Conservation (phyloP, 2,888 invertebrate species). For the Tachina fera region DNA sequence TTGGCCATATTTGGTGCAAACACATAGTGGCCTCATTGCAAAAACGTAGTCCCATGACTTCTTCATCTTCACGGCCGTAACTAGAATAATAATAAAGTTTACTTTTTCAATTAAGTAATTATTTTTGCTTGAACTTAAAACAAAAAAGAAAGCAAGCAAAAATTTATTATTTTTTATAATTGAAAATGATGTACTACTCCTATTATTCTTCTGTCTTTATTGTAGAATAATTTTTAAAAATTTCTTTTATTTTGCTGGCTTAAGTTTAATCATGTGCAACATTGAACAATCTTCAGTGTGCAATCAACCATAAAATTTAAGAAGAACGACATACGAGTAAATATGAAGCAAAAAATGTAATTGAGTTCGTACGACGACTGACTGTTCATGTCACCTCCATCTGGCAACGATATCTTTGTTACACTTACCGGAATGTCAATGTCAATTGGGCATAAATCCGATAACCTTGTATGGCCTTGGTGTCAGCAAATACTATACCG, state of each 20-base stretch:
- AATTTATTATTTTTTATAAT: neutral
- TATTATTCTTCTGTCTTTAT: no score
- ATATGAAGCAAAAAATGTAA: neutral
- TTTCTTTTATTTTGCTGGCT: neutral
- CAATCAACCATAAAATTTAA: slow-evolving; percentile 11
- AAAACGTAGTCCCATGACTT: slow-evolving; percentile 98
- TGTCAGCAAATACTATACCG: slow-evolving; percentile 96
- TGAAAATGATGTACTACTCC: neutral
- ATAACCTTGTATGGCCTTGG: slow-evolving; percentile 90
- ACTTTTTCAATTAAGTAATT: no score
- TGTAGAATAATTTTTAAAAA: neutral
- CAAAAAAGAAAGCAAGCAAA: no score
- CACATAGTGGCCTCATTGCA: slow-evolving; percentile 98
- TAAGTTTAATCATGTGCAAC: slow-evolving; percentile 13
- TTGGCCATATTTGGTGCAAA: slow-evolving; percentile 92
- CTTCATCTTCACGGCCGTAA: slow-evolving; percentile 98
- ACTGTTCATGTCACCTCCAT: slow-evolving; percentile 82
- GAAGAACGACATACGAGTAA: neutral
- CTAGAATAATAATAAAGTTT: slow-evolving; percentile 80
- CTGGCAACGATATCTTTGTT: neutral
- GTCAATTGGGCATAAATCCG: slow-evolving; percentile 94
- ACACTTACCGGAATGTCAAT: slow-evolving; percentile 92
- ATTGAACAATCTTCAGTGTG: neutral
- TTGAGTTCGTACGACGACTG: neutral
- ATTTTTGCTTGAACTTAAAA: no score